These are phyloP conservation scores for Hyles lineata DNA, from an alignment of 2,888 invertebrate genomes.

Conservation along the genomic window DNA sequence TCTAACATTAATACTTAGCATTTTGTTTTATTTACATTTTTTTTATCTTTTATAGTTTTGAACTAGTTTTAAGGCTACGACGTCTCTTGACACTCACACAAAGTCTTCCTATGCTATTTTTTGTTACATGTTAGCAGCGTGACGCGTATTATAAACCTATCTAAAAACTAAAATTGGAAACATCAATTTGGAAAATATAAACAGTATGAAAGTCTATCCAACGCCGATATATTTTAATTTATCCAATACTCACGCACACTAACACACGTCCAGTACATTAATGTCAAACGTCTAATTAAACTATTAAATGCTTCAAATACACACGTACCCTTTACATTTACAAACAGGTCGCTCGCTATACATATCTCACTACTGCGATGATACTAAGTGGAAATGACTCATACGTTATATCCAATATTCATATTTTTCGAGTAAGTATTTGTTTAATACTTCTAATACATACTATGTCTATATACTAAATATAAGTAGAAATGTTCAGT, in stretches of 20 bases:
- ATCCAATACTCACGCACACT: constrained; percentile 68
- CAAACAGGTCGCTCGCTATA: constrained; percentile 58
- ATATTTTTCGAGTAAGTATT: constrained; percentile 53
- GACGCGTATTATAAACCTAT: constrained; percentile 39
- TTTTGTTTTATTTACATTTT: constrained; percentile 74
- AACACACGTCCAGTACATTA: constrained; percentile 64
- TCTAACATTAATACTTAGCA: constrained; percentile 74
- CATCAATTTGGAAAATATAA: constrained; percentile 62
- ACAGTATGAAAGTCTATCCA: constrained; percentile 46
- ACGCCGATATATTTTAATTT: constrained; percentile 57
- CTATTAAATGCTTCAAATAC: constrained; percentile 81
- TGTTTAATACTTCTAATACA: constrained; percentile 59
- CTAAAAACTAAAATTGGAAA: constrained; percentile 49
- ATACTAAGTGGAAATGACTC: constrained; percentile 54
- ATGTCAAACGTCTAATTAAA: constrained; percentile 66
- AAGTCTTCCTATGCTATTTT: constrained; percentile 64
- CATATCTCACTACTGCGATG: constrained; percentile 71
- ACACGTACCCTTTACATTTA: constrained; percentile 67
- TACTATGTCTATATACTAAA: constrained; percentile 58
- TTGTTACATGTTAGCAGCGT: constrained; percentile 67
- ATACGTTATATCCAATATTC: constrained; percentile 41
- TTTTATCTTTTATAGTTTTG: constrained; percentile 78
- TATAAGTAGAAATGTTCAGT: constrained; percentile 83
- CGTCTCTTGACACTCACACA: constrained; percentile 76
- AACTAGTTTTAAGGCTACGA: constrained; percentile 85